These are phyloP conservation scores for Hydropotes inermis DNA, from an alignment of 2,113 vertebrate species.

Conservation along the genomic window DNA sequence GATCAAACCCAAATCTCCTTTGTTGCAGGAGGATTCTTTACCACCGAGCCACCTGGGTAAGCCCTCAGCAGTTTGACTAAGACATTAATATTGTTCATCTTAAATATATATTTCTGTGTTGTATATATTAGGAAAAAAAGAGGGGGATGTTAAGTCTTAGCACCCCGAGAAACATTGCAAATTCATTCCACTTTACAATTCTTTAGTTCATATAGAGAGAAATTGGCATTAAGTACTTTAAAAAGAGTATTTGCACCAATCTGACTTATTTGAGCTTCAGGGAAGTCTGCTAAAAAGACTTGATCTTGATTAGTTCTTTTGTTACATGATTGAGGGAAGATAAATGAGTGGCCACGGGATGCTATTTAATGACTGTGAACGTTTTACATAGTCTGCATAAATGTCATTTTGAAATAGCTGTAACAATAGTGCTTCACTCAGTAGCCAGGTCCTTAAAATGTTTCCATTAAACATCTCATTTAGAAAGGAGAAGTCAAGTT, in stretches of 20 bases:
- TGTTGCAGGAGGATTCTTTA: not conserved
- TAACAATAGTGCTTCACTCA: conserved; percentile 5
- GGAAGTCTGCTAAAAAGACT: not conserved
- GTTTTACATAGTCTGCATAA: conserved; percentile 43
- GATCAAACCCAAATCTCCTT: not conserved
- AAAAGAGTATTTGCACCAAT: not conserved
- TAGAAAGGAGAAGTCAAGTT: conserved; percentile 14
- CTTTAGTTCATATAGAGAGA: not conserved
- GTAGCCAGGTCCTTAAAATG: not conserved
- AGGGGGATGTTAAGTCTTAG: not conserved
- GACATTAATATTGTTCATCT: not conserved
- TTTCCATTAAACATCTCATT: conserved; percentile 47
- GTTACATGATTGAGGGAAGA: conserved; percentile 14
- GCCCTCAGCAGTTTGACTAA: not conserved
- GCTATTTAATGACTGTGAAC: conserved; percentile 22
- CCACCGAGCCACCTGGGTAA: not conserved
- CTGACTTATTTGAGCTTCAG: not conserved
- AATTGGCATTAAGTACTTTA: not conserved
- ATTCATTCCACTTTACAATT: not conserved
- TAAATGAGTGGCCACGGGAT: conserved; percentile 29
- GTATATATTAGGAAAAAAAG: not conserved
- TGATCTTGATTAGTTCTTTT: conserved; percentile 21
- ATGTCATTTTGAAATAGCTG: conserved; percentile 39
- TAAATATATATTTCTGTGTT: not conserved
- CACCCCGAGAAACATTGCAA: not conserved